Percentiles rank a stretch among this genome's conserved stretches.
These are phyloP conservation scores for Pararge aegeria DNA, from an alignment of 1,140 invertebrate species.

Conservation along the genomic window DNA sequence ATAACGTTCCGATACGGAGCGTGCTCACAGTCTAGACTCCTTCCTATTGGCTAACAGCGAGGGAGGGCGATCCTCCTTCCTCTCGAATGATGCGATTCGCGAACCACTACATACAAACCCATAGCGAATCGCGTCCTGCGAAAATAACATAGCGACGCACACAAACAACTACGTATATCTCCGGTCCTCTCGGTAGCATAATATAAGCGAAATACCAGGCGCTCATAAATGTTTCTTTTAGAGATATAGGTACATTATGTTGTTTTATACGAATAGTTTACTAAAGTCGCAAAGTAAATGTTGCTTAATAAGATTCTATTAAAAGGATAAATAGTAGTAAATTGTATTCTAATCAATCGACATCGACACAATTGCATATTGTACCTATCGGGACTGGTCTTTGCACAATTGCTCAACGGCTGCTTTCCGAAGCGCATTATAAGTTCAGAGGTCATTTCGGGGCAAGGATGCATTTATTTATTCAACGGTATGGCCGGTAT, in stretches of 20 bases:
- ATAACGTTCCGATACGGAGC: conserved; percentile 40
- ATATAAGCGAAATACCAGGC: conserved; percentile 33
- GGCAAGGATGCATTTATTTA: conserved; percentile 18
- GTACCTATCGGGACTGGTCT: conserved; percentile 39
- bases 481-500: conserved; percentile 8
- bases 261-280: neutral
- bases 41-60: conserved; percentile 57
- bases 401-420: conserved; percentile 49
- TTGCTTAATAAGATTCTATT: neutral
- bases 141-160: conserved; percentile 46
- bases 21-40: conserved; percentile 46
- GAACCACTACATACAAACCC: conserved; percentile 52
- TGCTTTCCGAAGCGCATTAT: conserved; percentile 31
- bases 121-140: conserved; percentile 64
- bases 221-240: conserved; percentile 19
- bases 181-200: neutral
- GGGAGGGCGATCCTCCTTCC: conserved; percentile 76
- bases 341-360: conserved; percentile 33
- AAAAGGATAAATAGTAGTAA: neutral
- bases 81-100: conserved; percentile 75
- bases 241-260: neutral
- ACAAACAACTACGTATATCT: conserved; percentile 16
- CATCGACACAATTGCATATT: conserved; percentile 37
- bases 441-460: conserved; percentile 50
- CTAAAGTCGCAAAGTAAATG: neutral